These are phyloP conservation scores for Pseudanteris insignis DNA, from an alignment of 2,888 invertebrate species.

Conservation along the genomic window DNA sequence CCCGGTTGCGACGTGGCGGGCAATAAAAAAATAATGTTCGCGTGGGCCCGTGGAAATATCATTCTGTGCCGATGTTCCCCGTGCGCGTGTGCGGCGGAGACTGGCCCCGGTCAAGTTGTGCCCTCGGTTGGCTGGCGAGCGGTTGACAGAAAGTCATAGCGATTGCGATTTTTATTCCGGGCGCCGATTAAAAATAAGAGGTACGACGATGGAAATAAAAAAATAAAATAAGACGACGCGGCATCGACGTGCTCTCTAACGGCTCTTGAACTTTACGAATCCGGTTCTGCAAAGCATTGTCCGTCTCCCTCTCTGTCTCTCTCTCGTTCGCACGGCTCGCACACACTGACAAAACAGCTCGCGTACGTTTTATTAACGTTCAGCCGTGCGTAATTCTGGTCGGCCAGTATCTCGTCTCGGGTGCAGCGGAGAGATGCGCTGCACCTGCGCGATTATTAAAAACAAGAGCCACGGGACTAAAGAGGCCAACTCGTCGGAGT, in stretches of 20 bases:
- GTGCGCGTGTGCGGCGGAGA: no score
- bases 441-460: constrained; percentile 29
- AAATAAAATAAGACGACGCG: constrained; percentile 6
- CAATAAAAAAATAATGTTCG: no score
- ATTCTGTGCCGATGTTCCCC: no score
- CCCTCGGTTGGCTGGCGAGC: no score
- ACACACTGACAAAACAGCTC: no score
- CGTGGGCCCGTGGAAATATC: no score
- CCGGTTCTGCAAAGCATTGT: constrained; percentile 31
- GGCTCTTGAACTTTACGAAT: constrained; percentile 36
- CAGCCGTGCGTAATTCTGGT: constrained; percentile 22
- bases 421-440: constrained; percentile 1
- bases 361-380: constrained; percentile 28
- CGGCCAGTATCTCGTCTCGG: constrained; percentile 9
- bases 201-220: not conserved
- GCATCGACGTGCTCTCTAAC: constrained; percentile 29
- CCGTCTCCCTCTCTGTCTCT: constrained; percentile 2
- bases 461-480: constrained; percentile 5
- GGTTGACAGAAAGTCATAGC: constrained; percentile 6
- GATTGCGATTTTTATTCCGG: constrained; percentile 8
- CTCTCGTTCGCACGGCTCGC: not conserved
- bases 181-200: constrained; percentile 18
- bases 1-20: constrained; percentile 8
- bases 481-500: not conserved
- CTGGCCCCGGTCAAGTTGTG: no score